Percentiles rank a stretch among this genome's conserved stretches.
phyloP scores from a whole-genome alignment of 2,888 invertebrate genomes.

The Eremobia ochroleuca region DNA sequence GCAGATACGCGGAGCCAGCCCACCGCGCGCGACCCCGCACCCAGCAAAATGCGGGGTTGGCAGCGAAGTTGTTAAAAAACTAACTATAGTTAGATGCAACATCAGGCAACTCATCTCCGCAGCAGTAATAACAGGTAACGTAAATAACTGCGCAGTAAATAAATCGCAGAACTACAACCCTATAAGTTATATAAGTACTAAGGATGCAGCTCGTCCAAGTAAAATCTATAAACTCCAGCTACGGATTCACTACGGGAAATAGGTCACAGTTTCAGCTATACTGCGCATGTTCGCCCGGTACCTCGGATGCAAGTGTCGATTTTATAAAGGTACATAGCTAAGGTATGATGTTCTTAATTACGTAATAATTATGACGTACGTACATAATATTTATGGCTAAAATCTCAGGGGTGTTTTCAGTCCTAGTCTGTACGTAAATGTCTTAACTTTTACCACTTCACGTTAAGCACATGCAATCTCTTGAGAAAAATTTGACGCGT shows the following conservation, averaged over 20 bases:
- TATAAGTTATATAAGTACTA: constrained; percentile 1
- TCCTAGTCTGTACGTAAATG: not conserved
- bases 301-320: constrained; percentile 14
- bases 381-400: too few species aligned
- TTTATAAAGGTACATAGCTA: constrained; percentile 12
- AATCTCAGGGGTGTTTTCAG: not conserved
- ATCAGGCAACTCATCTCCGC: not conserved
- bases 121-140: not conserved
- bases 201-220: not conserved
- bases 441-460: not conserved
- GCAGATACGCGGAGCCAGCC: too few species aligned
- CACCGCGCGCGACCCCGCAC: too few species aligned
- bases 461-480: not conserved
- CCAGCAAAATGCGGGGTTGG: too few species aligned
- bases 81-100: not conserved
- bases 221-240: constrained; percentile 39
- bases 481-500: not conserved
- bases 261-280: constrained; percentile 38
- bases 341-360: constrained; percentile 5
- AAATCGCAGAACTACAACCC: not conserved
- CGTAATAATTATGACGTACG: too few species aligned
- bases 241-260: constrained; percentile 33
- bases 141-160: not conserved
- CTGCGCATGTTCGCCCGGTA: constrained; percentile 47
- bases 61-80: too few species aligned